Conservation (phyloP, 2,113 vertebrate species). For the Asarcornis scutulata region DNA sequence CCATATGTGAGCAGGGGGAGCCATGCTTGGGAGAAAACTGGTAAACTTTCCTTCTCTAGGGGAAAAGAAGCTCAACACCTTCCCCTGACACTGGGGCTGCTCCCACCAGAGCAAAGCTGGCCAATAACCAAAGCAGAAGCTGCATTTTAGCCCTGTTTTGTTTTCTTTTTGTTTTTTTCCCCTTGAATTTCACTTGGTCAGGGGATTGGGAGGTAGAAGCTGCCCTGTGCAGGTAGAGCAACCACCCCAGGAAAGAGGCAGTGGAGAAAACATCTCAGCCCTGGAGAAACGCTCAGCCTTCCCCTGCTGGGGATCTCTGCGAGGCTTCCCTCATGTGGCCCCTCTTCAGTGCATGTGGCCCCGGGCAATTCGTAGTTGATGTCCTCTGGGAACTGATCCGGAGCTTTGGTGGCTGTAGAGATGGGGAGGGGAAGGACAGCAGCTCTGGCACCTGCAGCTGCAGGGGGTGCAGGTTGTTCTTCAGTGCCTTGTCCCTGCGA, state of each 20-base stretch:
- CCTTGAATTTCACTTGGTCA: background rate
- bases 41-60: background rate
- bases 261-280: background rate
- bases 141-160: background rate
- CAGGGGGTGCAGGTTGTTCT: background rate
- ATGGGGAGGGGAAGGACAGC: accelerated
- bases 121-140: conserved; percentile 12
- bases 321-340: background rate
- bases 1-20: accelerated
- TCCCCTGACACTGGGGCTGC: background rate
- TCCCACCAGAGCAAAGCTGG: background rate
- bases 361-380: accelerated
- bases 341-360: accelerated
- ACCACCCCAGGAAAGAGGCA: background rate
- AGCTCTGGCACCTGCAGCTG: background rate
- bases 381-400: background rate
- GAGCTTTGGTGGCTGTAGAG: accelerated
- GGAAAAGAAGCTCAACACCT: background rate
- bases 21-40: background rate
- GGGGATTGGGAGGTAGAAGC: background rate
- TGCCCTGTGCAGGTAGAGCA: background rate
- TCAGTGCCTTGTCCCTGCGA: conserved; percentile 73
- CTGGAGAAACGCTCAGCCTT: background rate
- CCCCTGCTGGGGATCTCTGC: too few species aligned
- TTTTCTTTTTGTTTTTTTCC: background rate